Percentiles rank a stretch among this genome's conserved stretches.
Evolutionary conservation across 2,888 invertebrate genomes (phyloP).

Genomic region (Limnephilus marmoratus): DNA sequence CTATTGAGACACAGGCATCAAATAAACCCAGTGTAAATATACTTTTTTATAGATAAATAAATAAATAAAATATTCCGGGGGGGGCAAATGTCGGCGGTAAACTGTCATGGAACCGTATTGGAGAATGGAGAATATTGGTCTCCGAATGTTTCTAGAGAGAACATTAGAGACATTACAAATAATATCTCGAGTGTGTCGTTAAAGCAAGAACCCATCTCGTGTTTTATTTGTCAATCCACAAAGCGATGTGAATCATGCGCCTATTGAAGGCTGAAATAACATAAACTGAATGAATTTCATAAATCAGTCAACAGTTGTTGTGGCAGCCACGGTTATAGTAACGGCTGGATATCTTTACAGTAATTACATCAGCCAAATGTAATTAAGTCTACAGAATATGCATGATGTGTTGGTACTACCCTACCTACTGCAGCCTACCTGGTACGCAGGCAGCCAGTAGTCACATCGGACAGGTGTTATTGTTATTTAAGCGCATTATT

Average conservation of each 20-base stretch:
- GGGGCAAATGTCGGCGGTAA: too few relatives aligned
- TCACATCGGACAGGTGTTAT: background rate
- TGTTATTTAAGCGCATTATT: background rate
- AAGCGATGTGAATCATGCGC: background rate
- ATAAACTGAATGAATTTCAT: background rate
- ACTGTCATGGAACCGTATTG: too few relatives aligned
- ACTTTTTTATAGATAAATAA: too few relatives aligned
- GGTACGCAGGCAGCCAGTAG: background rate
- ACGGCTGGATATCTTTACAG: background rate
- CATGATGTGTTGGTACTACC: background rate
- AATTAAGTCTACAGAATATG: slow-evolving; percentile 2
- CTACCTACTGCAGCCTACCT: background rate
- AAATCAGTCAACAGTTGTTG: background rate
- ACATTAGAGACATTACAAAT: too few relatives aligned
- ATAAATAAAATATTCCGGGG: too few relatives aligned
- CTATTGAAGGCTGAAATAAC: background rate
- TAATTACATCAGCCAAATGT: background rate
- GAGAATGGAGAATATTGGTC: too few relatives aligned
- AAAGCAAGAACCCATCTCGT: background rate
- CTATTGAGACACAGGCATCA: too few relatives aligned
- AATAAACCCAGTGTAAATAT: too few relatives aligned
- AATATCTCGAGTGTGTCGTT: background rate
- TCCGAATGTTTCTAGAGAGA: too few relatives aligned
- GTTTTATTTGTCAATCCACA: background rate
- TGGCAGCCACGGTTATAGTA: background rate